Percentiles rank a stretch among this genome's conserved stretches.
phyloP scores from a whole-genome alignment of 2,797 vertebrate genomes.

The Acestrorhynchus altus region DNA sequence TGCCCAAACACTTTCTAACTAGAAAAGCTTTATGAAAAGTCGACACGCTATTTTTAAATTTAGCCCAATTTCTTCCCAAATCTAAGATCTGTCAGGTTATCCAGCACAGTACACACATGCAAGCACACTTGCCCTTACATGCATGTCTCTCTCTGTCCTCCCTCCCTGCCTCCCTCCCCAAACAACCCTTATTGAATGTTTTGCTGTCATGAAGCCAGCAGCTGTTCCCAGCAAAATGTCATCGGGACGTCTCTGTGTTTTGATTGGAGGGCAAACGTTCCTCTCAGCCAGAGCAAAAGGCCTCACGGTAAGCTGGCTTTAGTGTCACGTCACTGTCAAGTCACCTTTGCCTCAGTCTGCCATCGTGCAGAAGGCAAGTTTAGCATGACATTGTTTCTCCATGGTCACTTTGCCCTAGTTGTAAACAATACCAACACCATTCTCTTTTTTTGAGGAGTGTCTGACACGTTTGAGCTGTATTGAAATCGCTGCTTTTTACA shows the following conservation, averaged over 20 bases:
- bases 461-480: background rate
- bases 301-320: slow-evolving; percentile 67
- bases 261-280: slow-evolving; percentile 75
- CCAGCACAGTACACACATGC: slow-evolving; percentile 5
- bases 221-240: slow-evolving; percentile 81
- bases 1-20: background rate
- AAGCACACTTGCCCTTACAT: slow-evolving; percentile 27
- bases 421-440: slow-evolving; percentile 26
- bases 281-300: slow-evolving; percentile 72
- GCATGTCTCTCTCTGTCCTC: background rate
- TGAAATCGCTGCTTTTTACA: background rate
- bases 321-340: slow-evolving; percentile 80
- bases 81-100: slow-evolving; percentile 1
- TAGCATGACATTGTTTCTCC: slow-evolving; percentile 60
- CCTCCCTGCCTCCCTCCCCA: slow-evolving; percentile 45
- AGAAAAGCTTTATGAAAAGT: background rate
- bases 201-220: slow-evolving; percentile 75
- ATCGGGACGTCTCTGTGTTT: slow-evolving; percentile 69
- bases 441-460: slow-evolving; percentile 8
- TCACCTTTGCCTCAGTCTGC: slow-evolving; percentile 72
- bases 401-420: slow-evolving; percentile 36
- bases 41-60: background rate
- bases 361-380: slow-evolving; percentile 76
- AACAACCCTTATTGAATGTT: slow-evolving; percentile 77
- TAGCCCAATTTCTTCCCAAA: slow-evolving; percentile 18